Evolutionary conservation across 2,888 invertebrate genomes (phyloP).

Genomic region (Dastarcus helophoroides): DNA sequence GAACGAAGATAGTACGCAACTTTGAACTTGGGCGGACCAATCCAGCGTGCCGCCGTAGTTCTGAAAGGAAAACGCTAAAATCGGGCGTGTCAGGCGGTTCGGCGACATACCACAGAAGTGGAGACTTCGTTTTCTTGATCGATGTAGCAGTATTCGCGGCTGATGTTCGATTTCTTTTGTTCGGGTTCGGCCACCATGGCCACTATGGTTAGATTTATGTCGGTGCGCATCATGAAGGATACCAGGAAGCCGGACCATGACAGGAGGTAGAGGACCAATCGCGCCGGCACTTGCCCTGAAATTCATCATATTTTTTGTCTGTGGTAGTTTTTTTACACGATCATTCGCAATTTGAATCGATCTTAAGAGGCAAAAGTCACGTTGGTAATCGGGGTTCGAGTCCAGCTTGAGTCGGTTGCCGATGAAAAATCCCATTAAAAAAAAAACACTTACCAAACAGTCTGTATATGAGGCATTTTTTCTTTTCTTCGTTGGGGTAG

Average conservation of each 20-base stretch:
- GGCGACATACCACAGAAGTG: not conserved
- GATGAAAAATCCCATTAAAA: not conserved
- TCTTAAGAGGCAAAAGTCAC: too few relatives aligned
- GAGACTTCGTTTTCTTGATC: slow-evolving; percentile 17
- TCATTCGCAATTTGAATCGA: not conserved
- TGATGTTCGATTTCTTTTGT: slow-evolving; percentile 19
- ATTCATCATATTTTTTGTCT: slow-evolving; percentile 8
- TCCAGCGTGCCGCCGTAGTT: slow-evolving; percentile 46
- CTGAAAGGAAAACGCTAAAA: slow-evolving; percentile 26
- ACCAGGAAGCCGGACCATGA: slow-evolving; percentile 63
- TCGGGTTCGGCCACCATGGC: slow-evolving; percentile 46
- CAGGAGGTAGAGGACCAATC: slow-evolving; percentile 55
- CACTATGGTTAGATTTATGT: slow-evolving; percentile 59
- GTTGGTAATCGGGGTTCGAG: too few relatives aligned
- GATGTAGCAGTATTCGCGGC: slow-evolving; percentile 30
- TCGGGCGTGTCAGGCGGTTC: not conserved
- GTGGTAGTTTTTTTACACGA: not conserved
- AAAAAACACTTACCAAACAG: slow-evolving; percentile 23
- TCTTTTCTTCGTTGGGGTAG: slow-evolving; percentile 30
- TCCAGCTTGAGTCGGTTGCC: not conserved
- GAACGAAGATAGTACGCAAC: slow-evolving; percentile 54
- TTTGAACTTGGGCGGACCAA: slow-evolving; percentile 54
- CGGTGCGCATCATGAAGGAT: slow-evolving; percentile 66
- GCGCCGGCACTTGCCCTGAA: slow-evolving; percentile 48
- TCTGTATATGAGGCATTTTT: slow-evolving; percentile 33